These are phyloP conservation scores for Taenaris catops DNA, from an alignment of 2,888 invertebrate genomes.

Conservation along the genomic window DNA sequence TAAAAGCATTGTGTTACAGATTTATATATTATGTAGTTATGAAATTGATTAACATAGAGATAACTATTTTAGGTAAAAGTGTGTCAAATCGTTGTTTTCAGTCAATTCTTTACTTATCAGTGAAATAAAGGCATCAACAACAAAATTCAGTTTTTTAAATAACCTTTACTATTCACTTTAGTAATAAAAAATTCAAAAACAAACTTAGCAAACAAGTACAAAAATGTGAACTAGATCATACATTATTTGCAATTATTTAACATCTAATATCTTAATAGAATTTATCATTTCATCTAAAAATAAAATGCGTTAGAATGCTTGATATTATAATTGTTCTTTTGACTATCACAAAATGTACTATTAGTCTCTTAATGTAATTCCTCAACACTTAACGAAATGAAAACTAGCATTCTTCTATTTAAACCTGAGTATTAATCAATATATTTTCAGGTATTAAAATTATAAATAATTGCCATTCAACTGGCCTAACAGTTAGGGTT, in stretches of 20 bases:
- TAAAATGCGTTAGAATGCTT: constrained; percentile 1
- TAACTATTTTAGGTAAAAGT: constrained; percentile 62
- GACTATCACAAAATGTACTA: constrained; percentile 18
- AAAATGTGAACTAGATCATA: constrained; percentile 10
- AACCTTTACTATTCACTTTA: constrained; percentile 17
- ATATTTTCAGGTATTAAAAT: constrained; percentile 27
- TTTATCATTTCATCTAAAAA: constrained; percentile 4
- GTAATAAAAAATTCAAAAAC: constrained; percentile 16
- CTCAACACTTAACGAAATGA: constrained; percentile 13
- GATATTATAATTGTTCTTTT: constrained; percentile 6
- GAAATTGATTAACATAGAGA: constrained; percentile 70
- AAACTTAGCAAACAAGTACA: constrained; percentile 12
- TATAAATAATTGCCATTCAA: constrained; percentile 23
- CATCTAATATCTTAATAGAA: constrained; percentile 4
- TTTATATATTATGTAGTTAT: constrained; percentile 76
- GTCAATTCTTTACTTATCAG: constrained; percentile 75
- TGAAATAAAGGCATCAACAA: constrained; percentile 72
- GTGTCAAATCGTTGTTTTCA: constrained; percentile 78
- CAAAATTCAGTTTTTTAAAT: constrained; percentile 24
- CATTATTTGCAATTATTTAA: constrained; percentile 10
- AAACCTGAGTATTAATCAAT: constrained; percentile 29
- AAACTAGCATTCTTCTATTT: constrained; percentile 22
- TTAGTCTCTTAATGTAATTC: constrained; percentile 6
- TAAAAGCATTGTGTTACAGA: constrained; percentile 73
- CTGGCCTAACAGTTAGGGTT: constrained; percentile 15